Evolutionary conservation across 1,140 invertebrate genomes (phyloP).

Genomic region (Araneus ventricosus): DNA sequence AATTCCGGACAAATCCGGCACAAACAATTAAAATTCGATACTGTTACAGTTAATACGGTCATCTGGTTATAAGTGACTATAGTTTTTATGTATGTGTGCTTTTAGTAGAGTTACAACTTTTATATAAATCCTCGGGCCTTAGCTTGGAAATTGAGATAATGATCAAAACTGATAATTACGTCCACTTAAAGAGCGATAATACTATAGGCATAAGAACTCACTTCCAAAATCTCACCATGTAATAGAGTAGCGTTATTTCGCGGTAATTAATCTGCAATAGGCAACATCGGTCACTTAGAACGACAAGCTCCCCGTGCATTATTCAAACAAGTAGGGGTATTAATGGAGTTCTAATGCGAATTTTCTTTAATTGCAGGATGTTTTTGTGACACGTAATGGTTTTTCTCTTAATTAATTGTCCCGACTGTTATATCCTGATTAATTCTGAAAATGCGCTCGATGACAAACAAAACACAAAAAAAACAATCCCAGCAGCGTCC

Average conservation of each 20-base stretch:
- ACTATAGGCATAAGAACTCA: background rate
- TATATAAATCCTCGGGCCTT: too few species aligned
- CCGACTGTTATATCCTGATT: background rate
- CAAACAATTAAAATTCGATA: too few species aligned
- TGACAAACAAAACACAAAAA: background rate
- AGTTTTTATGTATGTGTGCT: too few species aligned
- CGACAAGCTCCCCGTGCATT: background rate
- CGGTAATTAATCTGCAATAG: background rate
- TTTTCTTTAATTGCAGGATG: background rate
- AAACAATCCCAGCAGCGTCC: too few species aligned
- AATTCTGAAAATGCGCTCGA: background rate
- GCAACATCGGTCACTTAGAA: background rate
- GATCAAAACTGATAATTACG: too few species aligned
- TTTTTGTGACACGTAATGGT: constrained; percentile 21
- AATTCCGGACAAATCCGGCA: too few species aligned
- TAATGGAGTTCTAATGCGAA: constrained; percentile 1
- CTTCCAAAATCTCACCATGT: background rate
- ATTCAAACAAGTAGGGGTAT: background rate
- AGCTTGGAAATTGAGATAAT: too few species aligned
- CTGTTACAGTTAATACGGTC: too few species aligned
- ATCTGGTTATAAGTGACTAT: too few species aligned
- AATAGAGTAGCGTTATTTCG: background rate
- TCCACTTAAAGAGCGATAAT: background rate
- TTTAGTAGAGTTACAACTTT: too few species aligned
- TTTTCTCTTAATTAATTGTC: background rate